These are phyloP conservation scores for Onychostruthus taczanowskii DNA, from an alignment of 2,113 vertebrate genomes.

Conservation along the genomic window DNA sequence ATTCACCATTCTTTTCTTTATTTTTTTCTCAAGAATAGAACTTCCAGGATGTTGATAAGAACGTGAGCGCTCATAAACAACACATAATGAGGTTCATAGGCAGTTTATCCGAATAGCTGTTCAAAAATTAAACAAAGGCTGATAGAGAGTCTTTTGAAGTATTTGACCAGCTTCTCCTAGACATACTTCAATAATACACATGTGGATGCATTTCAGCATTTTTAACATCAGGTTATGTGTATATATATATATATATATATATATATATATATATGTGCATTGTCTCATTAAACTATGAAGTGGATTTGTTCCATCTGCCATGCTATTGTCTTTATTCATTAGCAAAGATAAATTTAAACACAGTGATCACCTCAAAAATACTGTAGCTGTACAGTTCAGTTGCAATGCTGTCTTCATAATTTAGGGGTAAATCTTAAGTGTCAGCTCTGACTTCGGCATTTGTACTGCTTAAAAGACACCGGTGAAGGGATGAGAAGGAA, in stretches of 20 bases:
- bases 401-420: rapidly evolving
- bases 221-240: neutral
- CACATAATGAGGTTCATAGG: neutral
- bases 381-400: neutral
- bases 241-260: neutral
- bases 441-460: neutral
- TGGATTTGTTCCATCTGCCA: neutral
- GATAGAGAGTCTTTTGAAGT: neutral
- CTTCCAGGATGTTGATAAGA: neutral
- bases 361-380: neutral
- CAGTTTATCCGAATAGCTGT: neutral
- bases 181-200: neutral
- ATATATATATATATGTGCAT: neutral
- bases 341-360: neutral
- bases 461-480: neutral
- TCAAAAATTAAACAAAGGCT: neutral
- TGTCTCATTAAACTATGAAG: neutral
- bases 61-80: neutral
- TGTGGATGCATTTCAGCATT: neutral
- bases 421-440: neutral
- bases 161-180: neutral
- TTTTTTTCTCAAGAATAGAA: neutral
- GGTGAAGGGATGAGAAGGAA: neutral
- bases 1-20: neutral
- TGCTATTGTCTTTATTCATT: neutral